Percentiles rank a stretch among this genome's conserved stretches.
Evolutionary conservation across 2,113 vertebrate species (phyloP).

Genomic region (Notarius quadriscutis): DNA sequence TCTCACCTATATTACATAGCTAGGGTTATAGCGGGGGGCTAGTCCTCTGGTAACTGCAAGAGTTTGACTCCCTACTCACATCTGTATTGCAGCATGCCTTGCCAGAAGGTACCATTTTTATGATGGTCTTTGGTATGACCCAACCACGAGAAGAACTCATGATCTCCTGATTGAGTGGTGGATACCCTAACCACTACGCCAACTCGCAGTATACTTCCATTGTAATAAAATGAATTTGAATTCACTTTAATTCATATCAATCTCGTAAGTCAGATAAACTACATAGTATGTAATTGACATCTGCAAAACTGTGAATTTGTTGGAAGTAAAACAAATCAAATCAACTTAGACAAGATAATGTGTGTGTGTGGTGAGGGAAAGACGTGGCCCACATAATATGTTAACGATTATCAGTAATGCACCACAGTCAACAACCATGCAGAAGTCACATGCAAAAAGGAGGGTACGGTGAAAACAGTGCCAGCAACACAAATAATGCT

Average conservation of each 20-base stretch:
- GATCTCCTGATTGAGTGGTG: too few relatives aligned
- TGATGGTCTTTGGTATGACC: too few relatives aligned
- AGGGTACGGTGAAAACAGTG: slow-evolving; percentile 40
- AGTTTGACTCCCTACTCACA: too few relatives aligned
- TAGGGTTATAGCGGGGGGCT: too few relatives aligned
- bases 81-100: too few relatives aligned
- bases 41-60: too few relatives aligned
- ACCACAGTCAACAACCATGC: slow-evolving; percentile 50
- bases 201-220: not conserved
- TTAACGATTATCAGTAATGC: slow-evolving; percentile 34
- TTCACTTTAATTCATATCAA: not conserved
- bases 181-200: too few relatives aligned
- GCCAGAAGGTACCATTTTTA: too few relatives aligned
- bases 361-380: not conserved
- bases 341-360: not conserved
- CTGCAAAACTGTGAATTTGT: not conserved
- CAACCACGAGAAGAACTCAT: too few relatives aligned
- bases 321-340: not conserved
- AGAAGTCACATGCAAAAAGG: slow-evolving; percentile 48
- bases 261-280: not conserved
- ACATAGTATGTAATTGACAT: not conserved
- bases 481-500: slow-evolving; percentile 53
- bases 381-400: slow-evolving; percentile 21
- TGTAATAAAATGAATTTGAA: not conserved
- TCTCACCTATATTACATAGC: too few relatives aligned